Evolutionary conservation across 2,888 invertebrate genomes (phyloP).

Genomic region (Tyria jacobaeae): DNA sequence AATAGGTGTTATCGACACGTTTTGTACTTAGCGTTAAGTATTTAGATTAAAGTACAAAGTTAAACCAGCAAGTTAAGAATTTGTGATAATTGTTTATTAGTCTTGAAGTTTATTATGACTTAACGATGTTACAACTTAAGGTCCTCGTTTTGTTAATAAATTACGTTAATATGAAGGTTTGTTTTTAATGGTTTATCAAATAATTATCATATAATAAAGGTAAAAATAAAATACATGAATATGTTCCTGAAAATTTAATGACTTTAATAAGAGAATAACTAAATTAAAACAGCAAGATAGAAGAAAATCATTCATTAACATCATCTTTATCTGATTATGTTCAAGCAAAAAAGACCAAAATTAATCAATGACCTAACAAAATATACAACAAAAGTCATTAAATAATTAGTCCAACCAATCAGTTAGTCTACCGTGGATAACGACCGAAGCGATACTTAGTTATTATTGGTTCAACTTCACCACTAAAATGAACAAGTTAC

Average conservation of each 20-base stretch:
- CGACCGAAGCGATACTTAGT: conserved; percentile 73
- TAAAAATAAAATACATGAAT: conserved; percentile 59
- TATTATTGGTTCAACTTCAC: conserved; percentile 73
- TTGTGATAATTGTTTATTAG: conserved; percentile 4
- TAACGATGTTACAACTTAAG: neutral
- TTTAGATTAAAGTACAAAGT: conserved; percentile 16
- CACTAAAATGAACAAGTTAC: conserved; percentile 82
- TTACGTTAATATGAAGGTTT: neutral
- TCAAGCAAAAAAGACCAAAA: conserved; percentile 81
- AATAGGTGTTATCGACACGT: neutral
- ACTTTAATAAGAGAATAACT: conserved; percentile 87
- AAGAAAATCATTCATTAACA: conserved; percentile 84
- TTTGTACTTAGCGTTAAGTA: conserved; percentile 16
- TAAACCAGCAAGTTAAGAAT: conserved; percentile 11
- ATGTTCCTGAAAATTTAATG: conserved; percentile 86
- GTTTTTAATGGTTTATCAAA: neutral
- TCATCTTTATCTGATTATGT: conserved; percentile 82
- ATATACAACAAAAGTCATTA: conserved; percentile 87
- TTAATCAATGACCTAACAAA: conserved; percentile 87
- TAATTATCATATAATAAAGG: neutral
- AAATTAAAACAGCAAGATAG: conserved; percentile 87
- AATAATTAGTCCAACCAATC: conserved; percentile 84
- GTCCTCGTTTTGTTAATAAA: conserved; percentile 6
- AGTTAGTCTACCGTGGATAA: conserved; percentile 76
- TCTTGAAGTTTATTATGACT: neutral